Evolutionary conservation across 2,797 vertebrate species (phyloP).

Genomic region (Trematomus bernacchii): DNA sequence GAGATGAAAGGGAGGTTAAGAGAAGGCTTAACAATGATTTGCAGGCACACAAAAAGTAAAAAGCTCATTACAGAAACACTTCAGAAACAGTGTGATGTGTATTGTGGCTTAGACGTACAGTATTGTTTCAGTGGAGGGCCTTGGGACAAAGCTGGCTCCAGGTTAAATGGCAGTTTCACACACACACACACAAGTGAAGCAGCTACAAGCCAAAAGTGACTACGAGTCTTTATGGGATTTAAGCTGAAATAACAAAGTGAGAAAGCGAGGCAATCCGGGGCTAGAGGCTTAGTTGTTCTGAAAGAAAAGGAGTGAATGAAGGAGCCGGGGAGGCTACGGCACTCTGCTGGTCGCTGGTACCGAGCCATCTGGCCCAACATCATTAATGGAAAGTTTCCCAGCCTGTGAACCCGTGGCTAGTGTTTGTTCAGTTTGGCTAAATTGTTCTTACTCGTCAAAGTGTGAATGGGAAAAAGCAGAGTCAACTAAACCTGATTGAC

Average conservation of each 20-base stretch:
- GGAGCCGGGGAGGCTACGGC: conserved; percentile 47
- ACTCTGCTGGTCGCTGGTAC: conserved; percentile 61
- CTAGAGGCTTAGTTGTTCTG: conserved; percentile 26
- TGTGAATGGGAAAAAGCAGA: conserved; percentile 20
- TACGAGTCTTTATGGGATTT: conserved; percentile 54
- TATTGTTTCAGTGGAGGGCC: conserved; percentile 21
- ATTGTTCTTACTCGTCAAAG: conserved; percentile 24
- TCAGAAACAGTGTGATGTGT: conserved; percentile 25
- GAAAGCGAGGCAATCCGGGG: conserved; percentile 32
- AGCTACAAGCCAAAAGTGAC: conserved; percentile 49
- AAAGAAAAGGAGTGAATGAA: conserved; percentile 54
- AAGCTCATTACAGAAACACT: conserved; percentile 21
- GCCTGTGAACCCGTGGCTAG: conserved; percentile 49
- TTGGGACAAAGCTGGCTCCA: conserved; percentile 14
- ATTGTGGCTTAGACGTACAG: conserved; percentile 15
- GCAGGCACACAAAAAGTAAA: background rate
- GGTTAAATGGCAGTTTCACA: conserved; percentile 15
- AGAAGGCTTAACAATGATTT: background rate
- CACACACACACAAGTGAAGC: conserved; percentile 33
- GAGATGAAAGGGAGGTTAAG: background rate
- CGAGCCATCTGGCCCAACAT: conserved; percentile 68
- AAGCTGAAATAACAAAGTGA: conserved; percentile 46
- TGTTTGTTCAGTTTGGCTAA: conserved; percentile 51
- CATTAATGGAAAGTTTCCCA: conserved; percentile 67
- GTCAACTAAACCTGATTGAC: conserved; percentile 1